These are phyloP conservation scores for Phocoena phocoena DNA, from an alignment of 2,113 vertebrate genomes.

Conservation along the genomic window DNA sequence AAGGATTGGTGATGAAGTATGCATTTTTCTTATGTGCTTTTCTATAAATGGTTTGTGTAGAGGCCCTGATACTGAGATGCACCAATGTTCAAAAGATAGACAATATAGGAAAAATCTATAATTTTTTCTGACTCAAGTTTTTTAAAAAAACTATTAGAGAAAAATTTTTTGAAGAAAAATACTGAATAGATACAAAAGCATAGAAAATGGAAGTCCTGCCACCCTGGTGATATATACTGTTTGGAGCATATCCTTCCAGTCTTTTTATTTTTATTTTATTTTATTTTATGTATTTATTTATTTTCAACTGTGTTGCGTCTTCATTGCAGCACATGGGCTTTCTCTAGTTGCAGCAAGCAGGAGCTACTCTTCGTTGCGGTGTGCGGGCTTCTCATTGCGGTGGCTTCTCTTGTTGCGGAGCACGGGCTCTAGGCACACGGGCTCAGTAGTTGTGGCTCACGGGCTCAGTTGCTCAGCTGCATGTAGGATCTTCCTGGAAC, in stretches of 20 bases:
- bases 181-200: neutral
- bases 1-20: neutral
- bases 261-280: no score
- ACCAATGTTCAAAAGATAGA: neutral
- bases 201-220: neutral
- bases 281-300: no score
- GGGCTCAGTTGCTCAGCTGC: no score
- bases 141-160: neutral
- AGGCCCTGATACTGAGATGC: neutral
- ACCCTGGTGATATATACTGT: neutral
- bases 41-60: neutral
- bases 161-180: neutral
- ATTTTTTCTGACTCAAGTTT: neutral
- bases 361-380: no score
- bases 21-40: neutral
- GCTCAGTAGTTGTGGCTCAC: no score
- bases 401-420: no score
- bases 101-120: neutral
- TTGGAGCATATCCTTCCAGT: neutral
- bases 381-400: no score
- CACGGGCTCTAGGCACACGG: no score
- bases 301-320: no score
- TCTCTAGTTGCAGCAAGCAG: no score
- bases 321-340: no score
- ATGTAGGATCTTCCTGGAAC: no score